Percentiles rank a stretch among this genome's conserved stretches.
Evolutionary conservation across 2,797 vertebrate species (phyloP).

Genomic region (Loris lydekkerianus): DNA sequence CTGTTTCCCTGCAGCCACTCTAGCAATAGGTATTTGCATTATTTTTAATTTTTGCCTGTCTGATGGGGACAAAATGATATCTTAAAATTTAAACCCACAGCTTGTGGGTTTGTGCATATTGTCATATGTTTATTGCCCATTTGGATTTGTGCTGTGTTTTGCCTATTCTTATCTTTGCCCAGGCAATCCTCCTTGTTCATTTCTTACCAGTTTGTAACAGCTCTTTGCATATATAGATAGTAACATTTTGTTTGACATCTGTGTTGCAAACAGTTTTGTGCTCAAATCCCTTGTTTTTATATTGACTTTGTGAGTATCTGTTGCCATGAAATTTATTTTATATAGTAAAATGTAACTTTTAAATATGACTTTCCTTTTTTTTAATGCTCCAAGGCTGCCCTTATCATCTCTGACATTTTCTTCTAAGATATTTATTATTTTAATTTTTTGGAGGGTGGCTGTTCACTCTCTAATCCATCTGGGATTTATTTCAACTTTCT

Average conservation of each 20-base stretch:
- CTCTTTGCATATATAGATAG: not conserved
- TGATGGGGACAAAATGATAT: not conserved
- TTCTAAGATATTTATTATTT: slow-evolving; percentile 53
- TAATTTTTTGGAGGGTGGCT: not conserved
- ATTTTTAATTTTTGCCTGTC: slow-evolving; percentile 41
- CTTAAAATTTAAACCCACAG: not conserved
- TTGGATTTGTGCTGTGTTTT: not conserved
- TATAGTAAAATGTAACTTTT: slow-evolving; percentile 7
- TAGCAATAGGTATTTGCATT: not conserved
- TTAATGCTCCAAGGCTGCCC: not conserved
- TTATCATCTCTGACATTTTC: slow-evolving; percentile 37
- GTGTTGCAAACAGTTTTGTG: not conserved
- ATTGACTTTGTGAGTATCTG: not conserved
- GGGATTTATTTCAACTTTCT: slow-evolving; percentile 41
- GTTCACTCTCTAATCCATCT: not conserved
- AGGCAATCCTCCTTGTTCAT: not conserved
- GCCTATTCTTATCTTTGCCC: not conserved
- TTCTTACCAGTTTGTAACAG: not conserved
- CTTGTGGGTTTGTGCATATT: not conserved
- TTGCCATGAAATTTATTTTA: slow-evolving; percentile 6
- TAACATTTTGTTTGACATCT: slow-evolving; percentile 21
- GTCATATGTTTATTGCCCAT: not conserved
- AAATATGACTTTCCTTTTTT: not conserved
- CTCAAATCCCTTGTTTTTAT: not conserved
- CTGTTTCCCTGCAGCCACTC: not conserved